These are phyloP conservation scores for Euphydryas editha DNA, from an alignment of 2,888 invertebrate genomes.

Conservation along the genomic window DNA sequence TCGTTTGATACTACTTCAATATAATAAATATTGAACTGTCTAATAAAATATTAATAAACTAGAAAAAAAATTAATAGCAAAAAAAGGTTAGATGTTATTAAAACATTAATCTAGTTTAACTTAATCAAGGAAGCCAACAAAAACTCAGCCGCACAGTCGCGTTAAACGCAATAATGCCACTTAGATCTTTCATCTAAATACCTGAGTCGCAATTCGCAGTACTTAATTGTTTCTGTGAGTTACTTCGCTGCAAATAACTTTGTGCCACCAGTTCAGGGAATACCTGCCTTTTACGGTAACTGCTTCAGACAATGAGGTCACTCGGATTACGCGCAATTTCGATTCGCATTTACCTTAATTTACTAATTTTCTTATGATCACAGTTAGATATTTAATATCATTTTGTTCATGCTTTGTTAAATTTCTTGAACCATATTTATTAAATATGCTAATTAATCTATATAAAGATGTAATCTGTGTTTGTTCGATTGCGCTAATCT, in stretches of 20 bases:
- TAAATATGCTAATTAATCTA: too few species aligned
- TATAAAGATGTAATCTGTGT: too few species aligned
- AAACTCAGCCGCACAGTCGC: slow-evolving; percentile 12
- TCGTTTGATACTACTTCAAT: too few species aligned
- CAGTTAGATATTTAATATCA: not conserved
- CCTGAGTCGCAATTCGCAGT: slow-evolving; percentile 21
- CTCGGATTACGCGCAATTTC: not conserved
- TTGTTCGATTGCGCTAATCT: too few species aligned
- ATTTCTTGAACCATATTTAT: too few species aligned
- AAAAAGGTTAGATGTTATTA: slow-evolving; percentile 2
- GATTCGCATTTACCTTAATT: not conserved
- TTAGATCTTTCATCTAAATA: slow-evolving; percentile 18
- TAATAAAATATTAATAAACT: not conserved
- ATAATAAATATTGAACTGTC: too few species aligned
- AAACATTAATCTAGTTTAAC: slow-evolving; percentile 21
- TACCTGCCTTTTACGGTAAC: slow-evolving; percentile 22
- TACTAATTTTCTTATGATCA: not conserved
- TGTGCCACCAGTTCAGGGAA: slow-evolving; percentile 25
- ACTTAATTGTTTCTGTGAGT: slow-evolving; percentile 27
- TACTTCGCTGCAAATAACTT: slow-evolving; percentile 20
- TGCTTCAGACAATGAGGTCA: slow-evolving; percentile 14
- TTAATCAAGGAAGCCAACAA: slow-evolving; percentile 15
- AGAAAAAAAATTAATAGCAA: not conserved
- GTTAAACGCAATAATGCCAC: slow-evolving; percentile 14
- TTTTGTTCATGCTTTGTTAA: not conserved